A percentile compares a stretch with the other conserved stretches of the same genome.
These are phyloP conservation scores for Bombylius major DNA, from an alignment of 2,888 invertebrate species.

Conservation along the genomic window DNA sequence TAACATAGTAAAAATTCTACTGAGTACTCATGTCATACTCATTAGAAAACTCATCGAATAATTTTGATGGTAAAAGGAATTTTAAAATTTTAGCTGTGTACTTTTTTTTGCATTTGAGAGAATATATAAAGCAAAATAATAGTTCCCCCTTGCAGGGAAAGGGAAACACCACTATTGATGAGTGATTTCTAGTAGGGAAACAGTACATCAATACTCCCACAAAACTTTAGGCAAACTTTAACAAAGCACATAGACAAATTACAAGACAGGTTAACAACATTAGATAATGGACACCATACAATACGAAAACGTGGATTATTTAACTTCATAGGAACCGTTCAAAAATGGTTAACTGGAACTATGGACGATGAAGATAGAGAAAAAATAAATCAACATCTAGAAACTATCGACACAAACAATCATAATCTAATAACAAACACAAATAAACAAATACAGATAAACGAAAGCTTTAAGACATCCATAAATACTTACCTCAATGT, in stretches of 20 bases:
- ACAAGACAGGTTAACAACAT: not conserved
- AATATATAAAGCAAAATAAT: too few relatives aligned
- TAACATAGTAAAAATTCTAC: too few relatives aligned
- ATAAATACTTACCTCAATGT: not conserved
- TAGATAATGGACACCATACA: not conserved
- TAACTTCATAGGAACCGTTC: constrained; percentile 9
- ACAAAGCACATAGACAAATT: not conserved
- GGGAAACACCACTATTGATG: too few relatives aligned
- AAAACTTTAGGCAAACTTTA: not conserved
- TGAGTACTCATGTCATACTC: too few relatives aligned
- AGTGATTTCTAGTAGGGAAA: too few relatives aligned
- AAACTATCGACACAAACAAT: constrained; percentile 1
- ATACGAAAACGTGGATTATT: constrained; percentile 9
- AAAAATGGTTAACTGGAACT: constrained; percentile 11
- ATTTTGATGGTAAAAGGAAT: too few relatives aligned
- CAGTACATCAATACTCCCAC: not conserved
- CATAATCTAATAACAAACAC: constrained; percentile 3
- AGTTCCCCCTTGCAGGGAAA: too few relatives aligned
- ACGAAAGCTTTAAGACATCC: not conserved
- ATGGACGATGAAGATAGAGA: constrained; percentile 11
- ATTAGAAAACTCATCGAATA: too few relatives aligned
- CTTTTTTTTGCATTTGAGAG: too few relatives aligned
- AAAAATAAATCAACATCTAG: constrained; percentile 3
- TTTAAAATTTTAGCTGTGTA: too few relatives aligned
- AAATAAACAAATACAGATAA: not conserved